phyloP scores from a whole-genome alignment of 2,113 vertebrate genomes.

The Taurulus bubalis region DNA sequence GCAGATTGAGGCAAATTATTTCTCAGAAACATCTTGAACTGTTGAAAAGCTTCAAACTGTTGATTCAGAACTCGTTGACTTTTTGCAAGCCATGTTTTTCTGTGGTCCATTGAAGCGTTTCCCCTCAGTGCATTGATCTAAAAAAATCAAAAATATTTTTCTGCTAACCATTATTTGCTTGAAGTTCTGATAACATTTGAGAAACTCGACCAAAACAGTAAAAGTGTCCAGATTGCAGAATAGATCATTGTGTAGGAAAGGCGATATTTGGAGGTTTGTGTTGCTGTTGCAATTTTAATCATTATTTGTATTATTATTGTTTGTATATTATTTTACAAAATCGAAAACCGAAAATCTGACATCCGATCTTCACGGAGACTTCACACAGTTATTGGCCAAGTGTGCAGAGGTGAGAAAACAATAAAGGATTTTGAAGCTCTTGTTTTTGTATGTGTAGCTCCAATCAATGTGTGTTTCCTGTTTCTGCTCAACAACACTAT shows the following conservation, averaged over 20 bases:
- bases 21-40: conserved; percentile 20
- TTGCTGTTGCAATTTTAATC: neutral
- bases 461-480: conserved; percentile 21
- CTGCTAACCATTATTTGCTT: neutral
- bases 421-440: neutral
- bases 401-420: neutral
- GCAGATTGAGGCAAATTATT: conserved; percentile 10
- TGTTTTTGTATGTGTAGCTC: neutral
- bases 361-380: neutral
- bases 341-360: neutral
- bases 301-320: too few species aligned
- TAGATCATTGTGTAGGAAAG: neutral
- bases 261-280: neutral
- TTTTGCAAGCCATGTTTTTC: conserved; percentile 7
- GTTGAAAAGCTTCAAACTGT: conserved; percentile 34
- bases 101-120: neutral
- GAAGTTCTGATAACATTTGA: neutral
- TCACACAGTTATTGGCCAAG: neutral
- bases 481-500: conserved; percentile 33
- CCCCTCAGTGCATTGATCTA: neutral
- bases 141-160: neutral
- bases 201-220: neutral
- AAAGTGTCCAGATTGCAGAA: neutral
- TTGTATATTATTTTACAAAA: too few species aligned
- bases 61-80: conserved; percentile 14